Percentiles rank a stretch among this genome's conserved stretches.
phyloP scores from a whole-genome alignment of 2,888 invertebrate genomes.

The Psylliodes chrysocephalus region DNA sequence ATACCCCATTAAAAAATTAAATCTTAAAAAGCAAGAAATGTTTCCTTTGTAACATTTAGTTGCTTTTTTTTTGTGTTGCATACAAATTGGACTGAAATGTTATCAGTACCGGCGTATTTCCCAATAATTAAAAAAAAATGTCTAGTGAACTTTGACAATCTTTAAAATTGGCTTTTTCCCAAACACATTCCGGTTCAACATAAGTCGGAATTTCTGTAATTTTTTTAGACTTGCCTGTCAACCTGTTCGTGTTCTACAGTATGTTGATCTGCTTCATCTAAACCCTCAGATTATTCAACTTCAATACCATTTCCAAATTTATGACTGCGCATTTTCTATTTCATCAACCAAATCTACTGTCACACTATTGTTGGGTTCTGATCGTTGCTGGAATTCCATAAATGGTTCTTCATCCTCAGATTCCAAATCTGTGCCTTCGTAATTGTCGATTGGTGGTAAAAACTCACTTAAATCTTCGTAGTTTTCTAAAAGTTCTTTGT shows the following conservation, averaged over 20 bases:
- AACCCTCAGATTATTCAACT: too few relatives aligned
- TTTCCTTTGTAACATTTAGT: not conserved
- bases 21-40: not conserved
- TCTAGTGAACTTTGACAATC: not conserved
- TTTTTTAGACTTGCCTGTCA: too few relatives aligned
- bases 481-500: not conserved
- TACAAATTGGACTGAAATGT: conserved; percentile 10
- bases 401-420: not conserved
- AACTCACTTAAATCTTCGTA: conserved; percentile 3
- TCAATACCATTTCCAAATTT: not conserved
- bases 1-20: conserved; percentile 10
- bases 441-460: conserved; percentile 5
- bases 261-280: too few relatives aligned
- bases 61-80: conserved; percentile 2
- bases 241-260: too few relatives aligned
- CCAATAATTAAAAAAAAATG: not conserved
- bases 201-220: too few relatives aligned
- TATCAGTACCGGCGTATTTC: not conserved
- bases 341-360: not conserved
- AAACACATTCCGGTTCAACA: not conserved
- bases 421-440: not conserved
- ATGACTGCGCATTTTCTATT: not conserved
- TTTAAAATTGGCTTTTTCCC: not conserved
- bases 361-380: too few relatives aligned
- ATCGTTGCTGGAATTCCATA: not conserved